A percentile compares a stretch with the other conserved stretches of the same genome.
Conservation (phyloP, 2,797 vertebrate species). For the Emydoidea blandingii region DNA sequence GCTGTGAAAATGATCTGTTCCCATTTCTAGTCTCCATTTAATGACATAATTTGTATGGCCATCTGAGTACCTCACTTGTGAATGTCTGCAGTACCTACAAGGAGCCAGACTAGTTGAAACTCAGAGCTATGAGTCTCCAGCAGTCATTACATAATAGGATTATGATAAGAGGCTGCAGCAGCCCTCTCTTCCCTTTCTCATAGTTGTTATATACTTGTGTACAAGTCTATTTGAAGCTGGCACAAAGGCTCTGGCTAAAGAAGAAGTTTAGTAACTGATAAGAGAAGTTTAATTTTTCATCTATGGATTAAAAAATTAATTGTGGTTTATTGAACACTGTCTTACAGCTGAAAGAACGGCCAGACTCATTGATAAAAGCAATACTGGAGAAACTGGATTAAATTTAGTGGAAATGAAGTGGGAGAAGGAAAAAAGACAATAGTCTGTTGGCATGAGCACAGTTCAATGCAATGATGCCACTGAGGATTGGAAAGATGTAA, state of each 20-base stretch:
- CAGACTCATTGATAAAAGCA: neutral
- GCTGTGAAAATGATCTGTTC: neutral
- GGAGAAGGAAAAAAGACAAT: neutral
- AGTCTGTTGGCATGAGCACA: neutral
- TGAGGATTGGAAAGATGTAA: neutral
- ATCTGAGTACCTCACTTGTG: neutral
- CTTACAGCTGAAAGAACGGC: neutral
- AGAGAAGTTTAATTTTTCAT: neutral
- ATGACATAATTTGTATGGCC: neutral
- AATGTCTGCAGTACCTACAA: neutral
- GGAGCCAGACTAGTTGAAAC: neutral
- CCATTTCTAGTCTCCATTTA: slow-evolving; percentile 10
- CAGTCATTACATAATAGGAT: neutral
- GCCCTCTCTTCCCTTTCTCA: neutral
- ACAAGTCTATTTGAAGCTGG: neutral
- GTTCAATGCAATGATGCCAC: neutral
- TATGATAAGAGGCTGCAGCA: neutral
- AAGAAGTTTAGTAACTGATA: neutral
- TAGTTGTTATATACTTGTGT: neutral
- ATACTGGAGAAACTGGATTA: neutral
- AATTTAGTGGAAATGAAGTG: neutral
- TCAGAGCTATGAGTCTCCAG: neutral
- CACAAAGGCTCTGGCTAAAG: neutral
- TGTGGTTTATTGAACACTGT: neutral
- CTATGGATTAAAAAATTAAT: neutral